Evolutionary conservation across 2,113 vertebrate species (phyloP).

Genomic region (Nipponia nippon): DNA sequence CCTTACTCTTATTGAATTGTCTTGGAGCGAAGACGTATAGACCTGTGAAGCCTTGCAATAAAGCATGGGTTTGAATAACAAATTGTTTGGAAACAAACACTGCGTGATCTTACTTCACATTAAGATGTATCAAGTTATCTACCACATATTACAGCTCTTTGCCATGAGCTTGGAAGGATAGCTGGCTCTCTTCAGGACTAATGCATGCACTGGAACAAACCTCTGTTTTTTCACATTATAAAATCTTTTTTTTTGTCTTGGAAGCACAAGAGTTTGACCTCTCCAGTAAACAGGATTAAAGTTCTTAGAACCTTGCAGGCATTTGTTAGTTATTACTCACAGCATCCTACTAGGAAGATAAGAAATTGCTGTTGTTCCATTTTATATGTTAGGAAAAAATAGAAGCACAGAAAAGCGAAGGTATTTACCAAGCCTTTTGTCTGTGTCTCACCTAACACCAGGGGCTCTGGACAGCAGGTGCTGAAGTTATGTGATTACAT

Average conservation of each 20-base stretch:
- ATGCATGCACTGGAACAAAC: background rate
- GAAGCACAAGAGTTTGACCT: slow-evolving; percentile 19
- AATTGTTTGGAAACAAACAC: background rate
- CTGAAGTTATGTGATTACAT: background rate
- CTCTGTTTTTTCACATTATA: background rate
- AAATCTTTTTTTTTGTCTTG: slow-evolving; percentile 26
- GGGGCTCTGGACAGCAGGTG: background rate
- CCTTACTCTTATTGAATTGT: background rate
- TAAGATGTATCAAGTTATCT: background rate
- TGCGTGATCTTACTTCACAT: background rate
- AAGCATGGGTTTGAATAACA: background rate
- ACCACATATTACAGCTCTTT: background rate
- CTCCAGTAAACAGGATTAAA: slow-evolving; percentile 28
- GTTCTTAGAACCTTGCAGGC: slow-evolving; percentile 23
- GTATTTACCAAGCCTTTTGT: slow-evolving; percentile 20
- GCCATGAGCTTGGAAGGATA: background rate
- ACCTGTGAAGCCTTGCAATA: background rate
- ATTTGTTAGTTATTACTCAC: slow-evolving; percentile 41
- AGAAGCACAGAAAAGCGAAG: background rate
- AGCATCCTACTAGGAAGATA: slow-evolving; percentile 22
- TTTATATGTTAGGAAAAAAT: background rate
- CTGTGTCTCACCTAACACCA: background rate
- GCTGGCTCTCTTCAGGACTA: background rate
- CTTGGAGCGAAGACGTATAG: background rate
- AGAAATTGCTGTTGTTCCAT: slow-evolving; percentile 23